Percentiles rank a stretch among this genome's conserved stretches.
phyloP scores from a whole-genome alignment of 2,888 invertebrate genomes.

The Crepidodera aurea region DNA sequence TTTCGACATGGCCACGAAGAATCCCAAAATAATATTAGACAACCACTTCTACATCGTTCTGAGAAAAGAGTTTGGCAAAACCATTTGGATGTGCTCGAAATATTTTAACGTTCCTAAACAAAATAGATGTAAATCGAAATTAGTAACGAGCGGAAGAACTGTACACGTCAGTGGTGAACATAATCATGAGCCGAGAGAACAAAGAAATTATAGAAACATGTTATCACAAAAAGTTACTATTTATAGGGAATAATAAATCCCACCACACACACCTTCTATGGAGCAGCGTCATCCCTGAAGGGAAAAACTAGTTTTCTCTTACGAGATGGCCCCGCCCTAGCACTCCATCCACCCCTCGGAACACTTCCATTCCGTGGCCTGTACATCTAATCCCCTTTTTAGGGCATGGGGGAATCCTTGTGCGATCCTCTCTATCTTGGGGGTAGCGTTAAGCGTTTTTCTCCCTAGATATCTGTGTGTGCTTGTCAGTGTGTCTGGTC shows the following conservation, averaged over 20 bases:
- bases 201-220: constrained; percentile 39
- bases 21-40: constrained; percentile 44
- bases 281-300: too few relatives aligned
- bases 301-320: too few relatives aligned
- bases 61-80: constrained; percentile 39
- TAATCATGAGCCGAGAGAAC: constrained; percentile 43
- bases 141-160: constrained; percentile 47
- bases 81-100: constrained; percentile 43
- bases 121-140: constrained; percentile 46
- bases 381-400: too few relatives aligned
- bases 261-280: too few relatives aligned
- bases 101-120: constrained; percentile 40
- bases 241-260: constrained; percentile 21
- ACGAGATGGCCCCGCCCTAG: too few relatives aligned
- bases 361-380: too few relatives aligned
- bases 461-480: too few relatives aligned
- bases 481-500: too few relatives aligned
- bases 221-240: constrained; percentile 44
- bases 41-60: constrained; percentile 39
- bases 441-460: too few relatives aligned
- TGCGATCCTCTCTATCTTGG: too few relatives aligned
- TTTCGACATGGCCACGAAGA: constrained; percentile 44
- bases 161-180: constrained; percentile 47
- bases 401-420: too few relatives aligned
- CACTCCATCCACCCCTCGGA: too few relatives aligned